A percentile compares a stretch with the other conserved stretches of the same genome.
Conservation (phyloP, 2,888 invertebrate species). For the Lepidochitona cinerea region DNA sequence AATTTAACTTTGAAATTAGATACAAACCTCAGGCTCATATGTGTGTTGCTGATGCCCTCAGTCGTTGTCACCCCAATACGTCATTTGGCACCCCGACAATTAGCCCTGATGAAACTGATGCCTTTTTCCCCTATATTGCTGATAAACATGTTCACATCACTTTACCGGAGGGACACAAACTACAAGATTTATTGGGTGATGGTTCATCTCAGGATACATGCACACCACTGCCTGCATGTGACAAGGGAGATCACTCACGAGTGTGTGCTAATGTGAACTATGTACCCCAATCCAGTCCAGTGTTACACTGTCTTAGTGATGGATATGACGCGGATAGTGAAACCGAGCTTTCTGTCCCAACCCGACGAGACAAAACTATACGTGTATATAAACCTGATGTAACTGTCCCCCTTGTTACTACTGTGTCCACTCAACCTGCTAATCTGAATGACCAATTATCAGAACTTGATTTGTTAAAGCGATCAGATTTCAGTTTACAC, state of each 20-base stretch:
- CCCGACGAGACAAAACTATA: background rate
- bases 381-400: no score
- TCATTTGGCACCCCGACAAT: background rate
- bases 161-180: background rate
- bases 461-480: no score
- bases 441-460: no score
- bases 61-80: background rate
- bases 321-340: constrained; percentile 5
- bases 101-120: constrained; percentile 1
- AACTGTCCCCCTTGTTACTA: no score
- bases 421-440: no score
- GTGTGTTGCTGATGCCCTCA: background rate
- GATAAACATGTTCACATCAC: background rate
- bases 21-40: background rate
- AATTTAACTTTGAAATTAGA: background rate
- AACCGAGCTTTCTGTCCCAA: background rate
- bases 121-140: constrained; percentile 3
- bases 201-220: background rate
- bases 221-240: background rate
- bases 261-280: no score
- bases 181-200: background rate
- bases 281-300: no score
- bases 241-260: no score
- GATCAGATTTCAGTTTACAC: background rate
- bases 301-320: background rate